Percentiles rank a stretch among this genome's conserved stretches.
Conservation (phyloP, 2,888 invertebrate species). For the Polymixis flavicincta region DNA sequence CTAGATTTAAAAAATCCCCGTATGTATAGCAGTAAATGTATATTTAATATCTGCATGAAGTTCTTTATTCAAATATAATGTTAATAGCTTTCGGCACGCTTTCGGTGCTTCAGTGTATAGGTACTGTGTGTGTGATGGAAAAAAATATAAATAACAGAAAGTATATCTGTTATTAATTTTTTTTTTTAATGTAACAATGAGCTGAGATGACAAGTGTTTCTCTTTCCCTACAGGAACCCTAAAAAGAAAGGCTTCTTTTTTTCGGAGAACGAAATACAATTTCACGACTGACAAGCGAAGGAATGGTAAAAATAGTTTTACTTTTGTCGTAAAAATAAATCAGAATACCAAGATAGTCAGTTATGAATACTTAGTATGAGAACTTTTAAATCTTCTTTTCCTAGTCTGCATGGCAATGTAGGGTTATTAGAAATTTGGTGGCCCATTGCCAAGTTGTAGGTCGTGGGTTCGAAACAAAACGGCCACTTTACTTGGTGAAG, state of each 20-base stretch:
- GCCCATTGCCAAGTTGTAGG: neutral
- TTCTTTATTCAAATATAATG: no score
- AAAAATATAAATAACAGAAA: no score
- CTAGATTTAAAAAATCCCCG: no score
- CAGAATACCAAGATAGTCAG: neutral
- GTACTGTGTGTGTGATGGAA: no score
- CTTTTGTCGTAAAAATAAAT: constrained; percentile 10
- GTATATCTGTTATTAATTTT: no score
- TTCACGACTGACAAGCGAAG: constrained; percentile 26
- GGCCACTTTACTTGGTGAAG: no score
- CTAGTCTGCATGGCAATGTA: neutral
- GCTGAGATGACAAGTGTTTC: neutral
- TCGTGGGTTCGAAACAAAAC: neutral
- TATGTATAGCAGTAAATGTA: no score
- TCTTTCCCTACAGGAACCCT: neutral
- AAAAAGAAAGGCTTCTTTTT: constrained; percentile 13
- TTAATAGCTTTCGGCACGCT: no score
- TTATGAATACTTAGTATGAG: constrained; percentile 13
- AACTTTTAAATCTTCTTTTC: constrained; percentile 8
- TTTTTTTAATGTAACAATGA: no score
- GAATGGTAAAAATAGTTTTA: constrained; percentile 18
- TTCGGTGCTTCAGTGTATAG: no score
- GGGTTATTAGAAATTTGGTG: neutral
- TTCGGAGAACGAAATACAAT: constrained; percentile 17
- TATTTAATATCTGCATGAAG: no score